Conservation (phyloP, 2,113 vertebrate species). For the Piaya cayana region DNA sequence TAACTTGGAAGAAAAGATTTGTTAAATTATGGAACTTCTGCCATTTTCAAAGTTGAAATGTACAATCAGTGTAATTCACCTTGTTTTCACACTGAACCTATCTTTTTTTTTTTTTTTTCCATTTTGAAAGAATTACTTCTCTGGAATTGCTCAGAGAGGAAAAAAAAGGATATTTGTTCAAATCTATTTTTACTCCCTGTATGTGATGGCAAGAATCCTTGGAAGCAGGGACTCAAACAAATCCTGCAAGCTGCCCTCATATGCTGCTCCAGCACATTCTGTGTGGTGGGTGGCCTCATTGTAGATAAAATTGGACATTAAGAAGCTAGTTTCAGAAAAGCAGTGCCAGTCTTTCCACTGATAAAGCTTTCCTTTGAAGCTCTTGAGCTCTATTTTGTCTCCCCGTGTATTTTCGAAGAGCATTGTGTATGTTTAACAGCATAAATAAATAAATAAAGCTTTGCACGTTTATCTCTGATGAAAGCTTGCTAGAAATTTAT, state of each 20-base stretch:
- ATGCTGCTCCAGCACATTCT: rapidly evolving
- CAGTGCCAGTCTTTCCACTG: background rate
- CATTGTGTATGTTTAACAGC: background rate
- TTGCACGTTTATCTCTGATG: background rate
- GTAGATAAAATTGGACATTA: background rate
- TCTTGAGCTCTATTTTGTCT: background rate
- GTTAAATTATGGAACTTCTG: background rate
- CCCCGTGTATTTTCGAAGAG: background rate
- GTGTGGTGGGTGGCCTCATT: background rate
- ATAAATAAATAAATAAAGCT: conserved; percentile 17
- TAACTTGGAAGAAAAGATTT: background rate
- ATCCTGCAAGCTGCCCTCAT: rapidly evolving
- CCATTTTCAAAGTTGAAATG: background rate
- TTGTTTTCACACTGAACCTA: background rate
- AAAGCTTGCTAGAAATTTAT: background rate
- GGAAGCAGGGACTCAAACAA: background rate
- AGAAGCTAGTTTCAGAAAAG: background rate
- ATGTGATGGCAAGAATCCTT: rapidly evolving
- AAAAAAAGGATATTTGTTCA: background rate
- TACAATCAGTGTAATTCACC: background rate
- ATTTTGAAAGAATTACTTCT: background rate
- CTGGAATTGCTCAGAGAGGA: background rate
- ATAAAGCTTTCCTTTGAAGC: conserved; percentile 23
- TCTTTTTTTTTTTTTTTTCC: too few species aligned
- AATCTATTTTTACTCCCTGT: background rate